Evolutionary conservation across 2,888 invertebrate genomes (phyloP).

Genomic region (Troglohyphantes excavatus): DNA sequence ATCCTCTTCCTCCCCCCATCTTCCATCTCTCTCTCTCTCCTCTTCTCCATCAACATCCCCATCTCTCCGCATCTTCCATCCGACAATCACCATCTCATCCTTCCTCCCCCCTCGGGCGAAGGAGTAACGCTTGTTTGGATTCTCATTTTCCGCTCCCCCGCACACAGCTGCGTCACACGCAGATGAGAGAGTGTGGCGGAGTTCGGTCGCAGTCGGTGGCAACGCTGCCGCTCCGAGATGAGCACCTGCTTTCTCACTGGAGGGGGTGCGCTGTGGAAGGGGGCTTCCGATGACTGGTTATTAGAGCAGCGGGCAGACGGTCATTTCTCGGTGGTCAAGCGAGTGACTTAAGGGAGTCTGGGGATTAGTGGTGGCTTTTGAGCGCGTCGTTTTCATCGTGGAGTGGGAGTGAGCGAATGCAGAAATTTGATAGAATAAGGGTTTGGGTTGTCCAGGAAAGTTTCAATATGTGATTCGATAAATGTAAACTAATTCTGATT

Average conservation of each 20-base stretch:
- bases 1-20: conserved; percentile 29
- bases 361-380: not conserved
- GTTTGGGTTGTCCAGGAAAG: no score
- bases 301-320: conserved; percentile 72
- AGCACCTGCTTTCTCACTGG: not conserved
- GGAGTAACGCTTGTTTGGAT: conserved; percentile 75
- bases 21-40: conserved; percentile 13
- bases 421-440: no score
- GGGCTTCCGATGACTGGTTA: conserved; percentile 44
- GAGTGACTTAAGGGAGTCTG: not conserved
- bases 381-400: not conserved
- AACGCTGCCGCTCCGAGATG: conserved; percentile 13
- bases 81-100: conserved; percentile 74
- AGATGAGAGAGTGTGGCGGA: conserved; percentile 2
- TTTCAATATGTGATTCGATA: no score
- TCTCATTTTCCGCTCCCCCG: conserved; percentile 73
- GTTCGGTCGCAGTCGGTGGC: conserved; percentile 61
- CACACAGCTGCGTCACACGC: conserved; percentile 75
- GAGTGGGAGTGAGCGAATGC: no score
- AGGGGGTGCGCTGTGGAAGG: conserved; percentile 18
- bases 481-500: no score
- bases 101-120: conserved; percentile 33
- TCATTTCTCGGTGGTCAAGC: conserved; percentile 27
- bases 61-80: conserved; percentile 38
- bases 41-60: conserved; percentile 36